Conservation (phyloP, 2,113 vertebrate species). For the Callionymus lyra region DNA sequence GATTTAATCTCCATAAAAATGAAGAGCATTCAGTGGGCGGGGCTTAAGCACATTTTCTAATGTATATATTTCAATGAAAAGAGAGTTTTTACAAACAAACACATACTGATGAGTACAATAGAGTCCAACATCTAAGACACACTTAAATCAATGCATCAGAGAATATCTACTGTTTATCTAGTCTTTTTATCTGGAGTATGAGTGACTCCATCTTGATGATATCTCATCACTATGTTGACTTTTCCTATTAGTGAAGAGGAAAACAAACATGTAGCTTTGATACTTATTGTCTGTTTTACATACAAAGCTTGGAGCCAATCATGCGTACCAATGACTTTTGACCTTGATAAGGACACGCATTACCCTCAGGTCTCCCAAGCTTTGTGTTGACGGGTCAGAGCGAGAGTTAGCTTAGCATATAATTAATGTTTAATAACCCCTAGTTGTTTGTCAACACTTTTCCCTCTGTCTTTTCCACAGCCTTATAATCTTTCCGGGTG, state of each 20-base stretch:
- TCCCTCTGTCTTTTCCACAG: slow-evolving; percentile 53
- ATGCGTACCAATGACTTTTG: slow-evolving; percentile 60
- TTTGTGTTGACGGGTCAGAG: slow-evolving; percentile 55
- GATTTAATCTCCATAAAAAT: too few species aligned
- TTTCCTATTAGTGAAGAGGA: slow-evolving; percentile 15
- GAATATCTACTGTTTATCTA: too few species aligned
- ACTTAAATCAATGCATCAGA: too few species aligned
- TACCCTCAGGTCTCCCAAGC: slow-evolving; percentile 62
- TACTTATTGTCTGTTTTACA: slow-evolving; percentile 36
- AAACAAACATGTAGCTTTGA: slow-evolving; percentile 13
- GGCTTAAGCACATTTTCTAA: too few species aligned
- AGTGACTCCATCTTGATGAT: slow-evolving; percentile 4
- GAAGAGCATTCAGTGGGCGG: too few species aligned
- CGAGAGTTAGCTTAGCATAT: slow-evolving; percentile 68
- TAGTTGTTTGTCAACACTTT: slow-evolving; percentile 75
- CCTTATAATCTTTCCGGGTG: slow-evolving; percentile 67
- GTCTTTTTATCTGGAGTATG: not conserved
- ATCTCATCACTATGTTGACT: slow-evolving; percentile 13
- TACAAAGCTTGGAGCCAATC: slow-evolving; percentile 35
- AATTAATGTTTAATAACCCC: slow-evolving; percentile 72
- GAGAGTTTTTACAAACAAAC: too few species aligned
- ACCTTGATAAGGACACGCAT: slow-evolving; percentile 66
- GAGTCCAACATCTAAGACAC: too few species aligned
- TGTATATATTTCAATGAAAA: too few species aligned
- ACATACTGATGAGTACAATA: too few species aligned